A percentile compares a stretch with the other conserved stretches of the same genome.
These are phyloP conservation scores for Trichoplusia ni DNA, from an alignment of 1,140 invertebrate species.

Conservation along the genomic window DNA sequence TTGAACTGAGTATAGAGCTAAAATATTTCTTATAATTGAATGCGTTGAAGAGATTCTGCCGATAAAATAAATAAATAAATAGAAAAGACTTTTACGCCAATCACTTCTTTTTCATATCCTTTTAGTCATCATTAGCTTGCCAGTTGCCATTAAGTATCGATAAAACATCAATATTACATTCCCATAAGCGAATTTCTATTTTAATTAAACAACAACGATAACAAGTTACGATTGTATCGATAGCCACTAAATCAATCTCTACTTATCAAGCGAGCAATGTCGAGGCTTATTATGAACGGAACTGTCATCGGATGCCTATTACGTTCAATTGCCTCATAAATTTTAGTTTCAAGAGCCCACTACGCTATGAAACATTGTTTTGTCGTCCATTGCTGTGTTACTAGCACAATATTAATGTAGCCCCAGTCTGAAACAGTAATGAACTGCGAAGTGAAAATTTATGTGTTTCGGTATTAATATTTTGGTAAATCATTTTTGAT, in stretches of 20 bases:
- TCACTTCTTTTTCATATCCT: too few species aligned
- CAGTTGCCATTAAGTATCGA: too few species aligned
- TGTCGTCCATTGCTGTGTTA: slow-evolving; percentile 1
- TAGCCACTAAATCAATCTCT: slow-evolving; percentile 32
- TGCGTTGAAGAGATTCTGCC: too few species aligned
- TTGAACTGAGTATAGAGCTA: too few species aligned
- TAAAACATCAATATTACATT: too few species aligned
- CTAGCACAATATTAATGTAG: background rate
- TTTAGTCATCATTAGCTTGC: too few species aligned
- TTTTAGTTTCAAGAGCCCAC: slow-evolving; percentile 26
- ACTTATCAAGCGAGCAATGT: slow-evolving; percentile 30
- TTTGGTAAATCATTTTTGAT: background rate
- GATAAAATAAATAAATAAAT: too few species aligned
- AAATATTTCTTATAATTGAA: too few species aligned
- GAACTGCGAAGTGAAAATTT: background rate
- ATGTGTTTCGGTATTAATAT: background rate
- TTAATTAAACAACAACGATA: too few species aligned
- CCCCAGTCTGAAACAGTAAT: background rate
- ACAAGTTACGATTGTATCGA: slow-evolving; percentile 30
- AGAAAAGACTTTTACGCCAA: too few species aligned
- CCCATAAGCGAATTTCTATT: too few species aligned
- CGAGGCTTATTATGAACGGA: slow-evolving; percentile 44
- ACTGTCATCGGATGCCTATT: slow-evolving; percentile 48
- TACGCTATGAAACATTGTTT: slow-evolving; percentile 3
- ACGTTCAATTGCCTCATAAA: slow-evolving; percentile 45